Evolutionary conservation across 2,888 invertebrate genomes (phyloP).

Genomic region (Lottia gigantea): DNA sequence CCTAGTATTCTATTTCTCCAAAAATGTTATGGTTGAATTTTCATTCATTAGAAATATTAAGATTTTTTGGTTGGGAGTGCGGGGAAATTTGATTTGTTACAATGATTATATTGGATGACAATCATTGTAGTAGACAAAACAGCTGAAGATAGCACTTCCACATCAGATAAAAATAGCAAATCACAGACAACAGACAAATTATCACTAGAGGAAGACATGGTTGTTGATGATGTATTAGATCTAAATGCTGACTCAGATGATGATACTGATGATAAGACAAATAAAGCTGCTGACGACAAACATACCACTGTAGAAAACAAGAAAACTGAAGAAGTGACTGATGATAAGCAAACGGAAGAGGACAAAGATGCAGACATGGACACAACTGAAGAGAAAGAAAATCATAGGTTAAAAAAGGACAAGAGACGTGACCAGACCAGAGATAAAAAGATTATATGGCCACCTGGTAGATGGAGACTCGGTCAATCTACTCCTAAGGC

Average conservation of each 20-base stretch:
- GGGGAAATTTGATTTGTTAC: no score
- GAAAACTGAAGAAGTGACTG: no score
- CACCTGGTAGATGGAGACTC: slow-evolving; percentile 80
- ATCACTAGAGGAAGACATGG: slow-evolving; percentile 35
- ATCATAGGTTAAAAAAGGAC: slow-evolving; percentile 18
- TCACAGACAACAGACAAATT: slow-evolving; percentile 23
- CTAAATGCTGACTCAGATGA: slow-evolving; percentile 36
- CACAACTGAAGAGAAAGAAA: slow-evolving; percentile 24
- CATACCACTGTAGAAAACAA: no score
- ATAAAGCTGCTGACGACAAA: no score
- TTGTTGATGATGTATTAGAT: slow-evolving; percentile 43
- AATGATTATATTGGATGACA: no score
- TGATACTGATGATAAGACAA: background rate
- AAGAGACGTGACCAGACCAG: background rate
- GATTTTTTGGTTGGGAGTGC: no score
- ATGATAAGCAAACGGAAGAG: slow-evolving; percentile 12
- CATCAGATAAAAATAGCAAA: no score
- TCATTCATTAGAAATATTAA: no score
- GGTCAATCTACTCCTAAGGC: slow-evolving; percentile 76
- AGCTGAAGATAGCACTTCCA: no score
- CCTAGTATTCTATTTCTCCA: no score
- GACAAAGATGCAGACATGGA: background rate
- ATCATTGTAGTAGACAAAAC: no score
- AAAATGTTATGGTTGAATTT: no score
- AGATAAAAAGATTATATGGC: slow-evolving; percentile 64